Conservation (phyloP, 2,888 invertebrate species). For the Halictus ligatus region DNA sequence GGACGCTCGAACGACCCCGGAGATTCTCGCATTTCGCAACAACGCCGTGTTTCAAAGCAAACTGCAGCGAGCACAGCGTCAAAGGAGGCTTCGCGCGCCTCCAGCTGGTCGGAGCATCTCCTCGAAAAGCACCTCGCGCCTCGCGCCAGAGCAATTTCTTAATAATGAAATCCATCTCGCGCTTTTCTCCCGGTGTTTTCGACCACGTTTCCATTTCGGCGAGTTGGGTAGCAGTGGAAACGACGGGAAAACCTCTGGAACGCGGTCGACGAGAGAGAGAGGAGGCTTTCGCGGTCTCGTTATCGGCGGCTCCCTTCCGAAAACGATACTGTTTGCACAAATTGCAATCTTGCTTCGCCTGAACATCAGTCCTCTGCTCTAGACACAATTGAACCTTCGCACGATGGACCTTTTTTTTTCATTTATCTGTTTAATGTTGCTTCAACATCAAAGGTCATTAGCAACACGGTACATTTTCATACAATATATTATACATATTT, state of each 20-base stretch:
- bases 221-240: not conserved
- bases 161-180: slow-evolving; percentile 49
- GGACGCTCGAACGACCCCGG: slow-evolving; percentile 28
- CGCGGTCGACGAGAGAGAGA: not conserved
- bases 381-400: too few relatives aligned
- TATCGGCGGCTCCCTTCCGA: not conserved
- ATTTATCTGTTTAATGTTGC: too few relatives aligned
- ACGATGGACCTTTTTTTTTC: too few relatives aligned
- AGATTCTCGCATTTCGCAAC: slow-evolving; percentile 32
- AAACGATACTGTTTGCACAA: not conserved
- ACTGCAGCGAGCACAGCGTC: slow-evolving; percentile 1
- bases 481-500: too few relatives aligned
- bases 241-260: not conserved
- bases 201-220: slow-evolving; percentile 8
- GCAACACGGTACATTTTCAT: too few relatives aligned
- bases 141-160: slow-evolving; percentile 17
- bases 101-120: slow-evolving; percentile 13
- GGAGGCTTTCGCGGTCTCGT: not conserved
- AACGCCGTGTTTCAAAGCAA: slow-evolving; percentile 29
- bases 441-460: too few relatives aligned
- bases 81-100: slow-evolving; percentile 20
- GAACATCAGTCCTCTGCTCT: too few relatives aligned
- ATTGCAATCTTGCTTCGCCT: not conserved
- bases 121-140: slow-evolving; percentile 7
- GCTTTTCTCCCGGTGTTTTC: not conserved